Conservation (phyloP, 30 jellyfish, hydroid and myxozoan genomes). For the Aurelia sp. region DNA sequence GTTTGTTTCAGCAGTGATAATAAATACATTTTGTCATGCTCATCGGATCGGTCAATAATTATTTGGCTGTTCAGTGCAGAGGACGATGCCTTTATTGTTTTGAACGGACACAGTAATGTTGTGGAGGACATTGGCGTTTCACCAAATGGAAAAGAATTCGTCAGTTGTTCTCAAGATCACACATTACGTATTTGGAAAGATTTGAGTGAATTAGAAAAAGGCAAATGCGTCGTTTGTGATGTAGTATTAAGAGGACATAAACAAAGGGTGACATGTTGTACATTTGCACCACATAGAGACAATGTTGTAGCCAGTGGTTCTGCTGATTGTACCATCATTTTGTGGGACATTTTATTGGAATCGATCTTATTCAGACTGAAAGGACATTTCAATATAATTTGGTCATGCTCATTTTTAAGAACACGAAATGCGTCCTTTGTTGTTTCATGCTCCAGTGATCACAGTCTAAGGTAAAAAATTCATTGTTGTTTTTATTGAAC, state of each 20-base stretch:
- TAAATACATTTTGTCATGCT: conserved; percentile 15
- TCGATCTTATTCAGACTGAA: not conserved
- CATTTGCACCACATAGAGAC: conserved; percentile 46
- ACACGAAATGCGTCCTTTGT: not conserved
- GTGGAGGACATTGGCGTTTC: conserved; percentile 40
- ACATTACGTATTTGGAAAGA: conserved; percentile 47
- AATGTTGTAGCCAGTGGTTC: conserved; percentile 51
- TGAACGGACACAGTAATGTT: conserved; percentile 30
- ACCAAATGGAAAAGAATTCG: conserved; percentile 23
- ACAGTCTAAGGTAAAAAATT: conserved; percentile 22
- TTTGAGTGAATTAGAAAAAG: not conserved
- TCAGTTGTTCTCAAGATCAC: conserved; percentile 49
- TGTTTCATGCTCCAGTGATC: conserved; percentile 69
- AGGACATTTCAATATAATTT: conserved; percentile 50
- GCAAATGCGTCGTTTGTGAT: not conserved
- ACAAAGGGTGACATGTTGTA: conserved; percentile 37
- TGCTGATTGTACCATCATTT: conserved; percentile 39
- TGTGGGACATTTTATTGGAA: conserved; percentile 20
- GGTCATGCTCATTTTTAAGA: conserved; percentile 57
- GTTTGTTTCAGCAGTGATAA: conserved; percentile 13
- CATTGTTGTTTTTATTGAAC: not conserved
- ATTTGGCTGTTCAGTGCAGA: conserved; percentile 22
- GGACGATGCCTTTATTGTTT: not conserved
- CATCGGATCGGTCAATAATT: conserved; percentile 44
- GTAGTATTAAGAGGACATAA: conserved; percentile 43